Conservation (phyloP, 2,888 invertebrate genomes). For the Dermolepida albohirtum region DNA sequence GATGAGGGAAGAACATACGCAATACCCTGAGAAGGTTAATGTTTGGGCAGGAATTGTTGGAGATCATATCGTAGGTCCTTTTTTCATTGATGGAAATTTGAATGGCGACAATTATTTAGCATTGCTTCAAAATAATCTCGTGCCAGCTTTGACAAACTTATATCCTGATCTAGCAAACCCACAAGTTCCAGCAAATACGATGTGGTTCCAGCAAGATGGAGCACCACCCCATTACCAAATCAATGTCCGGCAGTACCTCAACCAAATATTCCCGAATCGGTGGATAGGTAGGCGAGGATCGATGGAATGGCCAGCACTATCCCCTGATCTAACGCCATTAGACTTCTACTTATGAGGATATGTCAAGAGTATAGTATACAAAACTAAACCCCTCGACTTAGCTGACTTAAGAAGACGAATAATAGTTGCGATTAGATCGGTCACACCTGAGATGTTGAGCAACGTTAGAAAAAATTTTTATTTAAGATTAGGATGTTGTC, state of each 20-base stretch:
- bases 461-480: constrained; percentile 41
- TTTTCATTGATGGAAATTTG: neutral
- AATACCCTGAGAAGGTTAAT: no score
- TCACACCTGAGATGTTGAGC: constrained; percentile 46
- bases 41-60: neutral
- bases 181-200: constrained; percentile 16
- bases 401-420: constrained; percentile 24
- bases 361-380: constrained; percentile 32
- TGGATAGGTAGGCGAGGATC: no score
- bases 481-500: constrained; percentile 35
- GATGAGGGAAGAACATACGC: no score
- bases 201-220: constrained; percentile 38
- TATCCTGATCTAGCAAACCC: constrained; percentile 5
- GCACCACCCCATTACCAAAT: no score
- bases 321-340: no score
- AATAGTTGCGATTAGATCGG: neutral
- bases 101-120: constrained; percentile 18
- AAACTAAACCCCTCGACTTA: constrained; percentile 36
- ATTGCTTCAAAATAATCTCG: constrained; percentile 13
- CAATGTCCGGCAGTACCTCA: no score
- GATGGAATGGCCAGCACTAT: no score
- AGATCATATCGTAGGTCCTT: no score
- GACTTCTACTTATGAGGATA: neutral
- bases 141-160: constrained; percentile 2
- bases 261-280: no score